Evolutionary conservation across 2,797 vertebrate species (phyloP).

Genomic region (Ibycter americanus): DNA sequence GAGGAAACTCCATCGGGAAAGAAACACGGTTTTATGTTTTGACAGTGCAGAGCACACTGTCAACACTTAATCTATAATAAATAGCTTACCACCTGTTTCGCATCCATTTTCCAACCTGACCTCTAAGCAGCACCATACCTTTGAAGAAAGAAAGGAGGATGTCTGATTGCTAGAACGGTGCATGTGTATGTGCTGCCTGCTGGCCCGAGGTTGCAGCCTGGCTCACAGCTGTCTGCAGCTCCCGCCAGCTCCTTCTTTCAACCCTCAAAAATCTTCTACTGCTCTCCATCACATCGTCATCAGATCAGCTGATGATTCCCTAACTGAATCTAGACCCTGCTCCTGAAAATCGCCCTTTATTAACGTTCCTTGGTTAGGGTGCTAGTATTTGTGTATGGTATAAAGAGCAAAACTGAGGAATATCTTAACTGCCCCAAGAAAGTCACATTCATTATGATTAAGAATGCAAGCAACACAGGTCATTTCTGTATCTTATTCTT

Average conservation of each 20-base stretch:
- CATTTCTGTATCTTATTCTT: neutral
- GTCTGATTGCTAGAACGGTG: neutral
- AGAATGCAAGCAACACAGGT: neutral
- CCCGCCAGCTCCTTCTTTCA: neutral
- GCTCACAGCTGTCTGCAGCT: neutral
- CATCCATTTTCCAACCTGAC: constrained; percentile 37
- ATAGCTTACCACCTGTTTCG: constrained; percentile 45
- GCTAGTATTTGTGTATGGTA: neutral
- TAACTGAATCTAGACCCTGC: neutral
- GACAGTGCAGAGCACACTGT: constrained; percentile 37
- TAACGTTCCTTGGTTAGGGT: neutral
- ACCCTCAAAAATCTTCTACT: neutral
- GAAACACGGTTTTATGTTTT: constrained; percentile 23
- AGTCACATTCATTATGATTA: neutral
- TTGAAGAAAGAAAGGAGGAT: neutral
- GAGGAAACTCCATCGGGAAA: constrained; percentile 25
- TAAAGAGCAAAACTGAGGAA: neutral
- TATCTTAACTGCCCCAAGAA: neutral
- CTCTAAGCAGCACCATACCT: neutral
- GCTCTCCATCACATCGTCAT: neutral
- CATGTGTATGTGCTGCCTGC: neutral
- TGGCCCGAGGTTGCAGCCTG: neutral
- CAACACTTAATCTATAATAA: constrained; percentile 63
- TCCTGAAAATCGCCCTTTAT: neutral
- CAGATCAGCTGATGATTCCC: neutral